phyloP scores from a whole-genome alignment of 2,888 invertebrate genomes.

The Dione juno region DNA sequence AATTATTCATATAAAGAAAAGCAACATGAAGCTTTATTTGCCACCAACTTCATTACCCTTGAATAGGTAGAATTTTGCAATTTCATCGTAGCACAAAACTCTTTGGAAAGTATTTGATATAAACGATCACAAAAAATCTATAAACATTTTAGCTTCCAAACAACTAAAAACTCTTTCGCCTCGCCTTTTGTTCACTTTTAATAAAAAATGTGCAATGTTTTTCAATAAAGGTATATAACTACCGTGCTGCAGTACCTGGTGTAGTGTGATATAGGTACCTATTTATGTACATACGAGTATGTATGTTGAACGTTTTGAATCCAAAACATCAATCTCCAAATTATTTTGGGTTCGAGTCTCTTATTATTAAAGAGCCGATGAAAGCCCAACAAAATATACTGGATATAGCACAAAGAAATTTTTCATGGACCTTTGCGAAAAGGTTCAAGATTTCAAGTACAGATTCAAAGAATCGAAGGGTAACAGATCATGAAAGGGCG shows the following conservation, averaged over 20 bases:
- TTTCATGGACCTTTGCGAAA: slow-evolving; percentile 47
- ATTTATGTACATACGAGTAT: neutral
- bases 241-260: slow-evolving; percentile 4
- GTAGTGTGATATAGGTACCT: neutral
- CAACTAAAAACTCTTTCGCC: slow-evolving; percentile 36
- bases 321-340: slow-evolving; percentile 47
- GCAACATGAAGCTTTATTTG: slow-evolving; percentile 15
- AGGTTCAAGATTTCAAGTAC: slow-evolving; percentile 49
- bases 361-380: slow-evolving; percentile 47
- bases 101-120: slow-evolving; percentile 32
- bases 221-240: slow-evolving; percentile 28
- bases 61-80: slow-evolving; percentile 28
- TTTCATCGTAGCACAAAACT: slow-evolving; percentile 32
- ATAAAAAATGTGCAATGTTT: slow-evolving; percentile 38
- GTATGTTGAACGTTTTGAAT: slow-evolving; percentile 8
- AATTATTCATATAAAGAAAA: slow-evolving; percentile 11
- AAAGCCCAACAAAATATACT: slow-evolving; percentile 42
- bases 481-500: slow-evolving; percentile 25
- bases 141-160: slow-evolving; percentile 36
- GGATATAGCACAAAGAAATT: slow-evolving; percentile 50
- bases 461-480: slow-evolving; percentile 38
- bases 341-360: slow-evolving; percentile 47
- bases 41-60: slow-evolving; percentile 21
- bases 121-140: slow-evolving; percentile 35
- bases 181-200: slow-evolving; percentile 42